Percentiles rank a stretch among this genome's conserved stretches.
phyloP scores from a whole-genome alignment of 2,888 invertebrate genomes.

The Linnaemya tessellans region DNA sequence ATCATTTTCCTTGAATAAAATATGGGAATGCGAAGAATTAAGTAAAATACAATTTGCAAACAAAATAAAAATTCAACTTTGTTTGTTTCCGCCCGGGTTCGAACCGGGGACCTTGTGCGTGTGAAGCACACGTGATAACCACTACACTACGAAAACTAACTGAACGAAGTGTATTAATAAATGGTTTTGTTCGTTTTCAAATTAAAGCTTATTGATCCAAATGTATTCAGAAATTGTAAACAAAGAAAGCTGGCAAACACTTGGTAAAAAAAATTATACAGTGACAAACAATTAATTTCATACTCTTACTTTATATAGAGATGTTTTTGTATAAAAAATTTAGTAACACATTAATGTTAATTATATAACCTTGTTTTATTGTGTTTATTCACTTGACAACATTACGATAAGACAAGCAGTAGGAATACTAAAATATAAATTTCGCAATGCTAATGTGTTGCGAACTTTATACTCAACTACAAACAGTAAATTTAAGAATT shows the following conservation, averaged over 20 bases:
- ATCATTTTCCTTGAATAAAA: too few species aligned
- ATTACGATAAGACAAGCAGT: too few species aligned
- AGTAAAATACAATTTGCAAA: too few species aligned
- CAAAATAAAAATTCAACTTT: too few species aligned
- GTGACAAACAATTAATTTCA: not conserved
- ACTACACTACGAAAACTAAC: constrained; percentile 74
- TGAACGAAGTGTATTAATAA: not conserved
- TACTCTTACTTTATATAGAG: too few species aligned
- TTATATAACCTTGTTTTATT: not conserved
- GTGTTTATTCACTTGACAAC: too few species aligned
- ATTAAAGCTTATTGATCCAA: not conserved
- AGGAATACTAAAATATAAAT: too few species aligned
- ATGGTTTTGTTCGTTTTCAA: not conserved
- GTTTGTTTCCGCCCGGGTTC: constrained; percentile 79
- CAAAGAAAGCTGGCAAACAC: not conserved
- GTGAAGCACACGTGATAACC: constrained; percentile 81
- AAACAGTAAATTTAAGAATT: not conserved
- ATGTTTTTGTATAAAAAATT: too few species aligned
- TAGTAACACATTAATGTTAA: too few species aligned
- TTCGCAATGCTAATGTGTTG: not conserved
- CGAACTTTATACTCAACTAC: not conserved
- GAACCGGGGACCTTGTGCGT: constrained; percentile 80
- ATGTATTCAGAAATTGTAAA: constrained; percentile 5
- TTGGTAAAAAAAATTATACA: not conserved
- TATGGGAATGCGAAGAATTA: too few species aligned